Percentiles rank a stretch among this genome's conserved stretches.
phyloP scores from a whole-genome alignment of 2,888 invertebrate genomes.

The Drosophila eohydei region DNA sequence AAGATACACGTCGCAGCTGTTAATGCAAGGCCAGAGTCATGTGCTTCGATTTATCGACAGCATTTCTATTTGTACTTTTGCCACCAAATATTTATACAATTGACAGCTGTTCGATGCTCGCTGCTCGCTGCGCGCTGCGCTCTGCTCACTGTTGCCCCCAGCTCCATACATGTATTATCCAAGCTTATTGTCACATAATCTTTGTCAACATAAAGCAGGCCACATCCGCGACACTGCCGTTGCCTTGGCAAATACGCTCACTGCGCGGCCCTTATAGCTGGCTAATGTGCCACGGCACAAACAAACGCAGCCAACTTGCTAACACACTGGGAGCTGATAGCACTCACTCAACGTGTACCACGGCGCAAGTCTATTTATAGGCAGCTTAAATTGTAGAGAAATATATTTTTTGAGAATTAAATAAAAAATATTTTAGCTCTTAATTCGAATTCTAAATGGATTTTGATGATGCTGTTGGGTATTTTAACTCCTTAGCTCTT shows the following conservation, averaged over 20 bases:
- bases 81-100: constrained; percentile 79
- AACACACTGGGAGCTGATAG: not conserved
- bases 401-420: not conserved
- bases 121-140: constrained; percentile 45
- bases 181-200: constrained; percentile 78
- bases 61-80: constrained; percentile 73
- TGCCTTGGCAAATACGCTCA: constrained; percentile 32
- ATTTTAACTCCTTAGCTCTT: too few species aligned
- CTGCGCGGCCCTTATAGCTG: constrained; percentile 6
- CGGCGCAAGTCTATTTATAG: constrained; percentile 7
- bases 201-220: constrained; percentile 59
- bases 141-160: not conserved
- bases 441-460: too few species aligned
- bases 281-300: constrained; percentile 18
- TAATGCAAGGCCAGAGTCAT: constrained; percentile 66
- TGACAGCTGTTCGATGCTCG: constrained; percentile 64
- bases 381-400: not conserved
- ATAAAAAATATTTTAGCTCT: too few species aligned
- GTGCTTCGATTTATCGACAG: constrained; percentile 76
- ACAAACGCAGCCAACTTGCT: not conserved
- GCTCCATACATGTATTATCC: constrained; percentile 55
- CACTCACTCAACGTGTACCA: constrained; percentile 1
- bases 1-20: constrained; percentile 62
- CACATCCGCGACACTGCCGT: constrained; percentile 16
- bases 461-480: too few species aligned